Base-by-base conservation (phyloP, 2,797 vertebrate genomes). In the Ceryle rudis region DNA sequence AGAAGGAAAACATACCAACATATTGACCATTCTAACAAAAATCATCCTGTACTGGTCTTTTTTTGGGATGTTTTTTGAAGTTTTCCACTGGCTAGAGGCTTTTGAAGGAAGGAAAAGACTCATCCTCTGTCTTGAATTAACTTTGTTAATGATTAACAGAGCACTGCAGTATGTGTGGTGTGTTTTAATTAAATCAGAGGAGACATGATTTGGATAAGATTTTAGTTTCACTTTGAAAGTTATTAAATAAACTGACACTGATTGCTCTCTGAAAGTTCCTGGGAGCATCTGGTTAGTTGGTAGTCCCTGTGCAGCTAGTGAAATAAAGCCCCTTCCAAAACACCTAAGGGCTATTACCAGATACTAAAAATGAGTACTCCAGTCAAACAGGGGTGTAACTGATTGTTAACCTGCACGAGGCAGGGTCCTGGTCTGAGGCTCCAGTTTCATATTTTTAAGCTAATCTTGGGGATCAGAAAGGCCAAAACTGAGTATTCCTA, bases 201-300 rank as follows among this genome's bases (percentile, higher is more conserved):
- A 97, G 94, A 96, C 95, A 97, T 96, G 95, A 97, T 97, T 97
- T 97, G 94, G 96, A 96, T 72, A 93, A 96, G 95, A 95, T 95
- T 97, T 96, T 95, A 89, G 95, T 97, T 97, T 97, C 96, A 92
- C 95, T 97, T 97, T 97, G 97, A 91, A 97, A 96, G 90, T 96
- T 96, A 96, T 97, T 97, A 96, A 97, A 97, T 91, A 93, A 96
- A 97, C 94, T 93, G 95, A 94, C 92, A 93, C 61, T 94, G 89
- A 95, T 97, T 96, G 88, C 89, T 95, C 91, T 97, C 93, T 3
- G 10, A 42, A 95, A 81, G 61, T 96, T 97, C 85, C 81, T 95
- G 89, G 74, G 93, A 97, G 90, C 95, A 96, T 96, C 94, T 33
- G 10, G 89, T 95, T 86, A 92, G 92, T 81, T 21, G 11, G 85